A percentile compares a stretch with the other conserved stretches of the same genome.
phyloP scores from a whole-genome alignment of 2,797 vertebrate species.

The Syndactyla subalaris region DNA sequence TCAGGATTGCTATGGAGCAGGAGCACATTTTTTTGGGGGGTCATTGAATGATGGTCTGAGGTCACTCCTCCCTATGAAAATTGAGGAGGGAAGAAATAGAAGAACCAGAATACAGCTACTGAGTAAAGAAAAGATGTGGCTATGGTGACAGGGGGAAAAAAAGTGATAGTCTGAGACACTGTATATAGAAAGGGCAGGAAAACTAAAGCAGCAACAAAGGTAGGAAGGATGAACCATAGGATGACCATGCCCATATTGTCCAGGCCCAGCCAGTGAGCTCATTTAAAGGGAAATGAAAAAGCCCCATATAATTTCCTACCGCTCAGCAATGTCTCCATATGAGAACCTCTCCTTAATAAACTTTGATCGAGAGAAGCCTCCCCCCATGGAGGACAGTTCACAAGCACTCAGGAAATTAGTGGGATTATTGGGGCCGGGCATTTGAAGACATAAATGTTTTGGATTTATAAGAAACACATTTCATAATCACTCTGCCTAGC shows the following conservation, averaged over 20 bases:
- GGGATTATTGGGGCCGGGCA: constrained; percentile 60
- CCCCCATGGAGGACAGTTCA: constrained; percentile 47
- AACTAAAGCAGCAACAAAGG: background rate
- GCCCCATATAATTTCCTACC: constrained; percentile 57
- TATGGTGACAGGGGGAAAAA: background rate
- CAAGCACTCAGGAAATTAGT: constrained; percentile 72
- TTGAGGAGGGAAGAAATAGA: background rate
- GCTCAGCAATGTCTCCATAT: constrained; percentile 55
- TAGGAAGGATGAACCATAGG: constrained; percentile 28
- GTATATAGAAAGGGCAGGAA: background rate
- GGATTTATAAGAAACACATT: constrained; percentile 75
- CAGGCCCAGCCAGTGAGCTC: constrained; percentile 26
- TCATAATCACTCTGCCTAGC: constrained; percentile 52
- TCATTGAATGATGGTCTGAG: background rate
- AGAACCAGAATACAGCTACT: background rate
- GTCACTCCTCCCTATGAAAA: background rate
- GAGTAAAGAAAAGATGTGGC: background rate
- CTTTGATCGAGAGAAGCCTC: constrained; percentile 52
- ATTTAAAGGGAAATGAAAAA: constrained; percentile 66
- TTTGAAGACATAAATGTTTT: constrained; percentile 64
- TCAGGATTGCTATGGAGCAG: background rate
- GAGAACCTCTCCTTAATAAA: constrained; percentile 62
- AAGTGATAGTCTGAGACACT: background rate
- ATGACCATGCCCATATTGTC: constrained; percentile 16
- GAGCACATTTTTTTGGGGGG: background rate